A percentile compares a stretch with the other conserved stretches of the same genome.
Evolutionary conservation across 1,140 invertebrate genomes (phyloP).

Genomic region (Tribolium castaneum): DNA sequence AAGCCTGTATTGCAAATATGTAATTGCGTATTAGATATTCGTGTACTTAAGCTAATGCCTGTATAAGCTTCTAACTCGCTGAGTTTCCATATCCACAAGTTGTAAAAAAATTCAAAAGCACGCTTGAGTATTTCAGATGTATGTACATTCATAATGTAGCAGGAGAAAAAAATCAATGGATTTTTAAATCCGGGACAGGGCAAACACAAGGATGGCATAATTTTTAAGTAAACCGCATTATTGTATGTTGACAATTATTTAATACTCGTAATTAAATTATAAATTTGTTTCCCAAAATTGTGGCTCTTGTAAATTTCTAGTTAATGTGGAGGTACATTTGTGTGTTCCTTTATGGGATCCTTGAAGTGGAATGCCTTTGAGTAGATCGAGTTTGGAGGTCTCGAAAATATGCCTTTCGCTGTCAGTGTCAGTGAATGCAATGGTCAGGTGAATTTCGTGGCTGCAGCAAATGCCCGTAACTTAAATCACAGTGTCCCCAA

Average conservation of each 20-base stretch:
- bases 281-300: too few relatives aligned
- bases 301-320: background rate
- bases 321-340: background rate
- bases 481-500: conserved; percentile 22
- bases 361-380: background rate
- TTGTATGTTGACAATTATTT: background rate
- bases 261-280: too few relatives aligned
- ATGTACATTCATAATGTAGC: conserved; percentile 25
- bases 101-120: conserved; percentile 21
- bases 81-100: conserved; percentile 5
- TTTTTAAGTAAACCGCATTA: background rate
- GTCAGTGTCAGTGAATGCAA: background rate
- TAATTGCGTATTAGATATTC: background rate
- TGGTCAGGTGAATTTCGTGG: background rate
- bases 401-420: background rate
- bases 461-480: background rate
- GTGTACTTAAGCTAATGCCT: conserved; percentile 9
- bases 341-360: background rate
- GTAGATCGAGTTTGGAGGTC: background rate
- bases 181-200: background rate
- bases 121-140: conserved; percentile 14
- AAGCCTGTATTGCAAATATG: background rate
- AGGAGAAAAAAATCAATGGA: background rate
- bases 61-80: background rate
- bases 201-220: too few relatives aligned